Evolutionary conservation across 2,888 invertebrate genomes (phyloP).

Genomic region (Himalopsyche anomala): DNA sequence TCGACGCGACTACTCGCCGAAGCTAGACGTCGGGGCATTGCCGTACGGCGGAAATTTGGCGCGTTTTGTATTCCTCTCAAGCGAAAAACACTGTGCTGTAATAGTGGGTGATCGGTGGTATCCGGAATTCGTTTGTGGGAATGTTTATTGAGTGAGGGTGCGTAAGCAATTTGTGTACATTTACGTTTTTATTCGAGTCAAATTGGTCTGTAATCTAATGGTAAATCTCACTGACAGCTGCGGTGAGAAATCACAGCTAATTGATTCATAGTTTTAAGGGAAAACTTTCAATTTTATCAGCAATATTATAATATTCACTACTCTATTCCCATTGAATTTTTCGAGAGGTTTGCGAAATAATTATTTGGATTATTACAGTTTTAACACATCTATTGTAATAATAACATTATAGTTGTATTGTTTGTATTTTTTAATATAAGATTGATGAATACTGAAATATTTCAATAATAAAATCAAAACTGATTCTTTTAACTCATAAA

Average conservation of each 20-base stretch:
- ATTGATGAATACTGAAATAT: too few relatives aligned
- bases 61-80: not conserved
- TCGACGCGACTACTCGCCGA: conserved; percentile 56
- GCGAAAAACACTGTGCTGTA: conserved; percentile 12
- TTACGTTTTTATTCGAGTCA: not conserved
- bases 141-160: conserved; percentile 29
- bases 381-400: too few relatives aligned
- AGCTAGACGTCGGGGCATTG: conserved; percentile 49
- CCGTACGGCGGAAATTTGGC: not conserved
- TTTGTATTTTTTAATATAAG: too few relatives aligned
- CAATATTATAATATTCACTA: too few relatives aligned
- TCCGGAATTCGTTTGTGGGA: conserved; percentile 17
- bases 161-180: conserved; percentile 9
- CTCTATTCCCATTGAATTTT: too few relatives aligned
- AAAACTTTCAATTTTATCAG: too few relatives aligned
- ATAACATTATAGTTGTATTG: too few relatives aligned
- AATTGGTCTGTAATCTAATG: not conserved
- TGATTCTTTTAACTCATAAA: too few relatives aligned
- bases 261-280: not conserved
- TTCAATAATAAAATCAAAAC: too few relatives aligned
- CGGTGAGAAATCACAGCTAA: not conserved
- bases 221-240: not conserved
- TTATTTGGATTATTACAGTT: too few relatives aligned
- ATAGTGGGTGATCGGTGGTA: not conserved
- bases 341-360: too few relatives aligned